A percentile compares a stretch with the other conserved stretches of the same genome.
phyloP scores from a whole-genome alignment of 2,888 invertebrate genomes.

The Oxyscelio sp. region DNA sequence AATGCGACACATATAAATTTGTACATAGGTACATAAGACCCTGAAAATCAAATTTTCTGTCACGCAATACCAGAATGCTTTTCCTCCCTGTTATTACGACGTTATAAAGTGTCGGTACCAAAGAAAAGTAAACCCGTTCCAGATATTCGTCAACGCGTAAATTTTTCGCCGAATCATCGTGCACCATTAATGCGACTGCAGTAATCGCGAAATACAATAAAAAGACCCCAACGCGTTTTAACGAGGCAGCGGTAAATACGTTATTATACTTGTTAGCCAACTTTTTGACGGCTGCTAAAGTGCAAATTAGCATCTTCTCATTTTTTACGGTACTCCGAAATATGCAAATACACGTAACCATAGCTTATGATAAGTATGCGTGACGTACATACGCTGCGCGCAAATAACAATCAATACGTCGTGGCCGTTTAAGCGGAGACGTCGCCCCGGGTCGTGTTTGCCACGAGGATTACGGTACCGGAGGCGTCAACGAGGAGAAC shows the following conservation, averaged over 20 bases:
- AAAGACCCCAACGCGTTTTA: no score
- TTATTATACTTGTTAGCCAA: no score
- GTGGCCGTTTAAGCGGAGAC: conserved; percentile 22
- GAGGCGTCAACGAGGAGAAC: conserved; percentile 46
- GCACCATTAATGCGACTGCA: no score
- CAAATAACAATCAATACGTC: conserved; percentile 72
- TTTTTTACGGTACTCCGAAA: no score
- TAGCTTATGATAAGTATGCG: no score
- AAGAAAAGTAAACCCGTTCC: conserved; percentile 39
- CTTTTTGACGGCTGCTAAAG: no score
- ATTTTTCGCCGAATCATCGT: conserved; percentile 55
- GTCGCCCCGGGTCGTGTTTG: conserved; percentile 36
- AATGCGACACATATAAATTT: no score
- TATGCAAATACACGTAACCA: no score
- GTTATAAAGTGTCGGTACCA: conserved; percentile 1
- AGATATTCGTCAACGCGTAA: conserved; percentile 43
- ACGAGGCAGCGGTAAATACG: no score
- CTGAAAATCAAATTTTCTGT: conserved; percentile 7
- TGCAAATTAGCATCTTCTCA: no score
- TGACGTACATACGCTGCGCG: conserved; percentile 70
- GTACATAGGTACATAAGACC: no score
- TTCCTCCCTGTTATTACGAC: conserved; percentile 4
- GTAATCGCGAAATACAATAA: no score
- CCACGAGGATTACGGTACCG: conserved; percentile 53
- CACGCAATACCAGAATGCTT: conserved; percentile 16